Conservation (phyloP, 2,888 invertebrate genomes). For the Drosophila maculinotata region DNA sequence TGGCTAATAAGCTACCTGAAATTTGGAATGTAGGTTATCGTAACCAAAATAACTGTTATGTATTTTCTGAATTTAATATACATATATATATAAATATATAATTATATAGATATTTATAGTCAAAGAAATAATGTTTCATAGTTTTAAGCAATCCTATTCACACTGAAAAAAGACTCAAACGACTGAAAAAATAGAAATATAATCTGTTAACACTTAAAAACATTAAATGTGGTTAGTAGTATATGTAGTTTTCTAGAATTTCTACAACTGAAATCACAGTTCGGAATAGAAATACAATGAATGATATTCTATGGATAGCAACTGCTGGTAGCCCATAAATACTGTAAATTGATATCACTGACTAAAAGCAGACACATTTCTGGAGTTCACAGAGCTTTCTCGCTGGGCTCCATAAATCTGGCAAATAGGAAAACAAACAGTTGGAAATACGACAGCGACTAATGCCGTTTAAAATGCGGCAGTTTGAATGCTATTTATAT, state of each 20-base stretch:
- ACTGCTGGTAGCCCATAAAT: slow-evolving; percentile 39
- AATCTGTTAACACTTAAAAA: neutral
- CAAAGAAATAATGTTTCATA: too few relatives aligned
- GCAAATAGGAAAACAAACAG: slow-evolving; percentile 19
- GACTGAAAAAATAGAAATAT: neutral
- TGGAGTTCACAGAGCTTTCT: slow-evolving; percentile 60
- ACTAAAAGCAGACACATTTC: slow-evolving; percentile 31
- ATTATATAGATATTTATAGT: too few relatives aligned
- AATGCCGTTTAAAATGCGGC: slow-evolving; percentile 66
- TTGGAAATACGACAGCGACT: slow-evolving; percentile 39
- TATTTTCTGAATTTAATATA: too few relatives aligned
- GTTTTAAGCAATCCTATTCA: too few relatives aligned
- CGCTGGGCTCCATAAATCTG: slow-evolving; percentile 62
- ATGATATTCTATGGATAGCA: slow-evolving; percentile 10
- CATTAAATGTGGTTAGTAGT: neutral
- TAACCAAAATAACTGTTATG: too few relatives aligned
- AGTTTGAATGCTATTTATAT: slow-evolving; percentile 64
- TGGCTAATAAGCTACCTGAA: neutral
- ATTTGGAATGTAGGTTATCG: neutral
- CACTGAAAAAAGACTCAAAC: neutral
- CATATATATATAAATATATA: too few relatives aligned
- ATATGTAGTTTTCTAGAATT: slow-evolving; percentile 6
- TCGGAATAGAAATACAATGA: slow-evolving; percentile 8
- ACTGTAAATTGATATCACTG: slow-evolving; percentile 51
- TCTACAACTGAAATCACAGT: slow-evolving; percentile 8